Base-by-base conservation (phyloP, 2,113 vertebrate species). In the Microcebus griseorufus region DNA sequence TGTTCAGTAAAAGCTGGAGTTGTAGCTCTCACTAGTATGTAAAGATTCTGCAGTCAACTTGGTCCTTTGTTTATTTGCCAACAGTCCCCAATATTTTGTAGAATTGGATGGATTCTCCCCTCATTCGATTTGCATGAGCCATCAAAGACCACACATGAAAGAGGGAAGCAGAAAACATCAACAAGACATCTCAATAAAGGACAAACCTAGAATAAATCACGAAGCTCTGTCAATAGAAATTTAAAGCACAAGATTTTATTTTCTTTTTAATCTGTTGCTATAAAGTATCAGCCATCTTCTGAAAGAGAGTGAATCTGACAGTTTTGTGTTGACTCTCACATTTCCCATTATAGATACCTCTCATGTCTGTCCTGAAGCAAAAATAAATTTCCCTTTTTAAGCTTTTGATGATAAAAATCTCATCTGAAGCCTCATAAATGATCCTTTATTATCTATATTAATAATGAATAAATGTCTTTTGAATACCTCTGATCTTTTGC, bases 401-500 rank as follows among this genome's bases (percentile, higher is more conserved):
- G 98, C 97, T 99, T 99, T 98, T 98, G 98, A 99, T 98, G 98
- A 99, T 99, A 98, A 99, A 99, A 99, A 98, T 99, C 98, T 99
- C 99, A 99, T 99, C 98, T 99, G 98, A 99, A 98, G 97, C 97
- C 98, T 98, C 98, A 98, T 99, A 99, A 99, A 99, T 98, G 98
- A 98, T 99, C 98, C 98, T 99, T 99, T 99, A 99, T 99, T 99
- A 99, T 99, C 98, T 98, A 98, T 99, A 99, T 99, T 99, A 99
- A 99, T 99, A 99, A 99, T 99, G 98, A 98, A 99, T 99, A 99
- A 99, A 99, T 99, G 99, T 98, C 99, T 99, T 98, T 99, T 98
- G 98, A 99, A 98, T 98, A 98, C 94, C 97, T 95, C 98, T 98
- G 98, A 98, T 99, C 98, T 98, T 98, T 98, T 98, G 98, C 98